Percentiles rank a stretch among this genome's conserved stretches.
Conservation (phyloP, 1,140 invertebrate genomes). For the Tachypleus tridentatus region DNA sequence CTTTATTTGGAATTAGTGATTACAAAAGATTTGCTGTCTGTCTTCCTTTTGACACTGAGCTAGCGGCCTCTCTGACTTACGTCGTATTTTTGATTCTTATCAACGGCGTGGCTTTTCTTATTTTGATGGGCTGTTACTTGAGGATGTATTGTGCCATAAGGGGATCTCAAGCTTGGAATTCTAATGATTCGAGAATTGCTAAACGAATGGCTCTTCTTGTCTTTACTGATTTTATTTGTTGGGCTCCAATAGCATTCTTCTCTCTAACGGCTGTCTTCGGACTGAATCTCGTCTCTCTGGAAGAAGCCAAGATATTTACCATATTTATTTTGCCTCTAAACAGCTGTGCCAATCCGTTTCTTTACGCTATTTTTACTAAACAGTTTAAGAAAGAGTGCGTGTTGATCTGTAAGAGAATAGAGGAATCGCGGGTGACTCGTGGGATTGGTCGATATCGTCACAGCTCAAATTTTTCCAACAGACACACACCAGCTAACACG, state of each 20-base stretch:
- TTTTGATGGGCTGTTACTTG: slow-evolving; percentile 87
- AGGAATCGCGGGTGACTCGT: slow-evolving; percentile 51
- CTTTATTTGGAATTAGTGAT: slow-evolving; percentile 80
- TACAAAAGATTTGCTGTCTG: slow-evolving; percentile 94
- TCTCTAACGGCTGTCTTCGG: slow-evolving; percentile 72
- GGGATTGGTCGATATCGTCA: slow-evolving; percentile 66
- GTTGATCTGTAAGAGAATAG: slow-evolving; percentile 80
- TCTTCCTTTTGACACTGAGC: slow-evolving; percentile 79
- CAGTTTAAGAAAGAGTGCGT: slow-evolving; percentile 97
- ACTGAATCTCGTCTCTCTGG: slow-evolving; percentile 74
- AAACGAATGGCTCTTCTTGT: slow-evolving; percentile 77
- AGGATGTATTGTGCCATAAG: slow-evolving; percentile 95
- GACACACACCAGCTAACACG: slow-evolving; percentile 66
- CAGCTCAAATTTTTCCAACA: slow-evolving; percentile 75
- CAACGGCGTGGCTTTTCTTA: slow-evolving; percentile 84
- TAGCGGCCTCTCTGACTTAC: slow-evolving; percentile 58
- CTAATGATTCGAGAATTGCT: slow-evolving; percentile 81
- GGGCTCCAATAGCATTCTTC: slow-evolving; percentile 55
- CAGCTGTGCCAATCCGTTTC: slow-evolving; percentile 91
- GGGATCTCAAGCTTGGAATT: slow-evolving; percentile 88
- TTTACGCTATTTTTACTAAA: slow-evolving; percentile 93
- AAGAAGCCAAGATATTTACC: slow-evolving; percentile 92
- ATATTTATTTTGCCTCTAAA: slow-evolving; percentile 90
- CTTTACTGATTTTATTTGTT: slow-evolving; percentile 75
- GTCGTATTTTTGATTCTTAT: slow-evolving; percentile 86